Base-by-base conservation (phyloP, 1,140 invertebrate genomes). In the Drosophila athabasca region DNA sequence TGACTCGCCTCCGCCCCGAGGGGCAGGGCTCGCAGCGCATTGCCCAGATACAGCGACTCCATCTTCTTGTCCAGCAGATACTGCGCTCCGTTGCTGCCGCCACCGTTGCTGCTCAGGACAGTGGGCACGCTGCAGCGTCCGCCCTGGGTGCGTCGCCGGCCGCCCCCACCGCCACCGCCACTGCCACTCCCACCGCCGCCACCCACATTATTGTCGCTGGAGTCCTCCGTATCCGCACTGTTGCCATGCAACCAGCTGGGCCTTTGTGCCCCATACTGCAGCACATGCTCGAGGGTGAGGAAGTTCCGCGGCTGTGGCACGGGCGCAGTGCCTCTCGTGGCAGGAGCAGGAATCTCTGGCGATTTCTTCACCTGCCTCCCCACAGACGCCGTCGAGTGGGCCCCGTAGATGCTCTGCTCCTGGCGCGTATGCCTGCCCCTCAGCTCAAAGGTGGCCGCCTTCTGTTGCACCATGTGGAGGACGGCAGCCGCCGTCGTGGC, bases 11-110 rank as follows among this genome's bases (percentile, higher is more conserved):
- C 90, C 13, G 90, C 89, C 2, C 90, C 88, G 2, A 91, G 26
- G 0, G 90, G 90, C 13, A 91, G 73, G 7, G 88, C 85, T 5
- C 89, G 66, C 41, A 90, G 55, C 1, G 89, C 89, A 29, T 83
- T 90, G 24, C 85, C 85, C 48, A 92, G 73, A 62, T 90, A 92
- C 13, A 92, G 64, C 0, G 90, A 87, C 76, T 91, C 87, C 88
- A 92, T 90, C 64, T 92, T 92, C 66, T 91, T 90, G 48, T 91
- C 90, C 44, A 92, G 76, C 74, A 88, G 76, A 67, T 92, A 92
- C 55, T 90, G 90, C 7, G 70, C 81, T 9, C 68, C 72, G 50
- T 70, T 85, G 54, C 77, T 59, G 29, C 49, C 26, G 13, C 57
- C 43, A 5, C 61, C 62, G 9, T 52, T 65, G 46, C 60, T 75